Base-by-base conservation (phyloP, 2,113 vertebrate genomes). In the Asarcornis scutulata region DNA sequence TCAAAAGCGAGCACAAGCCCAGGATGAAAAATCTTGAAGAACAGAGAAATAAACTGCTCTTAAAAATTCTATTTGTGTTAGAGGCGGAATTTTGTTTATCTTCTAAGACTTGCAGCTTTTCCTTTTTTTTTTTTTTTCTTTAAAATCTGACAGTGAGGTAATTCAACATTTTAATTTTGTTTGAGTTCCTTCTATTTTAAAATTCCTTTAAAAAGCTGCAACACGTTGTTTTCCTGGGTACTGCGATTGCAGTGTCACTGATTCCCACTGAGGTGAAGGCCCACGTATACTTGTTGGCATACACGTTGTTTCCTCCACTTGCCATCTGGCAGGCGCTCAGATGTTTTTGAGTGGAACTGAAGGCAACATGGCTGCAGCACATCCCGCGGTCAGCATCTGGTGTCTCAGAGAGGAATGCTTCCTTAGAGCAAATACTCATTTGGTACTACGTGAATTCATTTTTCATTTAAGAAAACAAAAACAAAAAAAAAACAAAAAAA, bases 181-280 rank as follows among this genome's bases (percentile, higher is more conserved):
- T 82, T 32, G 8, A 56, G 44, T 59, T 76, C 60, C n/a, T 60
- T 87, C 42, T 38, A 4, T 56, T 90, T 78, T 13, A 29, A 68
- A 36, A 26, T 4, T 46, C 44, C 40, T 34, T 68, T 20, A 81
- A 4, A 25, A 31, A 3, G 4, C 11, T 26, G 42, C 2, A 27
- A 0, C 29, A 4, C 27, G 3, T 31, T 3, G n/a, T 5, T 0
- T 27, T 23, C 0, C 9, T 15, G 73, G 60, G 17, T 11, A 0
- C 1, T 17, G 83, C 20, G 77, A 29, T 36, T 69, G 23, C 73
- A 16, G 59, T 4, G 26, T 6, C 38, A 7, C 74, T 3, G 60
- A 44, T 40, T 59, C 56, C 27, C 31, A 0, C 2, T 5, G 12
- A 26, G 75, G 71, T 76, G 48, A 14, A 52, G 83, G 67, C 79